Conservation (phyloP, 2,888 invertebrate species). For the Nomada hirtipes region DNA sequence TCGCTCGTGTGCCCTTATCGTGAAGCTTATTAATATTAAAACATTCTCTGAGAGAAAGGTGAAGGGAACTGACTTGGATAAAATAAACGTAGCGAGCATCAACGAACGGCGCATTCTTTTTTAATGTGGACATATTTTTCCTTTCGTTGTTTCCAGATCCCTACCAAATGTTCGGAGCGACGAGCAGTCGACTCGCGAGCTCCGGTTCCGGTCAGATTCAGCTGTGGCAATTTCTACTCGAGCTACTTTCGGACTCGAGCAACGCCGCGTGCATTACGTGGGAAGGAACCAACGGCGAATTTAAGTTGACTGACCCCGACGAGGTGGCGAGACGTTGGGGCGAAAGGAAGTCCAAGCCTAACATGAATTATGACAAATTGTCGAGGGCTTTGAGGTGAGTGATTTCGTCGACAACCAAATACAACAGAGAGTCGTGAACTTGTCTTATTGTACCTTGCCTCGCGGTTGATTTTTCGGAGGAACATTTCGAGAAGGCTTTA, state of each 20-base stretch:
- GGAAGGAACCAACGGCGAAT: constrained; percentile 99
- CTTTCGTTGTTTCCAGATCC: constrained; percentile 90
- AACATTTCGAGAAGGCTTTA: no score
- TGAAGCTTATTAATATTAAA: no score
- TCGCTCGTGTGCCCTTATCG: no score
- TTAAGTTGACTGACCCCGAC: constrained; percentile 99
- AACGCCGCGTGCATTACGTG: constrained; percentile 99
- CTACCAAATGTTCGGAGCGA: constrained; percentile 99
- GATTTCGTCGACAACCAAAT: neutral
- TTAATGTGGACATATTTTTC: neutral
- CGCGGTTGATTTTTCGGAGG: no score
- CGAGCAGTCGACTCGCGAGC: constrained; percentile 97
- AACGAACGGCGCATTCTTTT: neutral
- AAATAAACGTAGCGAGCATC: neutral
- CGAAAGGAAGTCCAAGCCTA: constrained; percentile 99
- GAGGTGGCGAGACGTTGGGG: constrained; percentile 99
- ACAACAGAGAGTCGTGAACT: no score
- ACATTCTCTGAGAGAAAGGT: no score
- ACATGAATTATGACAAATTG: constrained; percentile 99
- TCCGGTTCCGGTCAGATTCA: constrained; percentile 99
- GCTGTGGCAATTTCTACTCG: constrained; percentile 99
- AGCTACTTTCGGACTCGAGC: constrained; percentile 97
- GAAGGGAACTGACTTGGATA: no score
- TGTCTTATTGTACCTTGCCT: no score
- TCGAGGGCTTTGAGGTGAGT: constrained; percentile 96